phyloP scores from a whole-genome alignment of 2,113 vertebrate species.

The Limnothrissa miodon region DNA sequence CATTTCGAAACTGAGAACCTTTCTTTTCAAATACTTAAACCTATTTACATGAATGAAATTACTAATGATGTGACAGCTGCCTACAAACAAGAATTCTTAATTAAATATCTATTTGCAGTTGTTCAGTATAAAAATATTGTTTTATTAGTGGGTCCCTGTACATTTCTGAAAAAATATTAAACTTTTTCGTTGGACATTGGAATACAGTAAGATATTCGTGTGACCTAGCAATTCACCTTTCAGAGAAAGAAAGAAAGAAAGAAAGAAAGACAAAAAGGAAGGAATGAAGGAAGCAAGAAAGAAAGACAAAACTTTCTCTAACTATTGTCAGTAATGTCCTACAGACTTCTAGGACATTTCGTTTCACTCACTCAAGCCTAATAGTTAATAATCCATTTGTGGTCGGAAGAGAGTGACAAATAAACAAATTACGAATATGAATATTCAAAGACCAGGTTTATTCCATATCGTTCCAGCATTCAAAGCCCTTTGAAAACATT shows the following conservation, averaged over 20 bases:
- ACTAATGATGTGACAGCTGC: background rate
- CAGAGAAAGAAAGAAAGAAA: too few species aligned
- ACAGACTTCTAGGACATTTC: slow-evolving; percentile 58
- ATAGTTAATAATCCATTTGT: slow-evolving; percentile 1
- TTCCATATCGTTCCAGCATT: slow-evolving; percentile 62
- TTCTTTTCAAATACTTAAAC: background rate
- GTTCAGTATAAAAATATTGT: background rate
- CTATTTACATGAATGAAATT: background rate
- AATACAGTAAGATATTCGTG: too few species aligned
- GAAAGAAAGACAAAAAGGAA: too few species aligned
- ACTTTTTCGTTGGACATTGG: too few species aligned
- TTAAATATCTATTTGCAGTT: background rate
- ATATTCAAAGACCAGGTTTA: slow-evolving; percentile 66
- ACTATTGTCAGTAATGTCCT: slow-evolving; percentile 47
- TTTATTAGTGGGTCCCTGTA: too few species aligned
- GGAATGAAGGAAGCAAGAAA: too few species aligned
- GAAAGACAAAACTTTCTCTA: background rate
- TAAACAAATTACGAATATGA: slow-evolving; percentile 68
- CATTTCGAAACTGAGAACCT: too few species aligned
- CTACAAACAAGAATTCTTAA: background rate
- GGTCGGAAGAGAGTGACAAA: slow-evolving; percentile 54
- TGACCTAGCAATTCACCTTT: too few species aligned
- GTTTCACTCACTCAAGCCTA: background rate
- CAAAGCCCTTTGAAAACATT: slow-evolving; percentile 68
- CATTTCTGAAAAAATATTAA: too few species aligned